Evolutionary conservation across 2,797 vertebrate genomes (phyloP).

Genomic region (Notolabrus celidotus): DNA sequence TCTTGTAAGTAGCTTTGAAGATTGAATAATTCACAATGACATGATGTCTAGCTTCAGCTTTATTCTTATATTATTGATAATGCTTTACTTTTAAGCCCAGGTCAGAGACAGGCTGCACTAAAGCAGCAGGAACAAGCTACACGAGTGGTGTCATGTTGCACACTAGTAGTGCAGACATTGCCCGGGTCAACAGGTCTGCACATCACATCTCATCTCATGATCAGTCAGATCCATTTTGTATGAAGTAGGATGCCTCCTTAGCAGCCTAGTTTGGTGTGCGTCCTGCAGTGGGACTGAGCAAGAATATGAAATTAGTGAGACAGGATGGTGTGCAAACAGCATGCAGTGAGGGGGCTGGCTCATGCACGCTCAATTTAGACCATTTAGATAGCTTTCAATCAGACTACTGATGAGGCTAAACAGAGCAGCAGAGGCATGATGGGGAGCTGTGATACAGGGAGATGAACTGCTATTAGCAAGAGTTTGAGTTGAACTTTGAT

Average conservation of each 20-base stretch:
- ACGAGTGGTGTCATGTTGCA: neutral
- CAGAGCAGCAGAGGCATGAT: constrained; percentile 2
- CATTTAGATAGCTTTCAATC: constrained; percentile 73
- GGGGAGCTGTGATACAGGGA: constrained; percentile 6
- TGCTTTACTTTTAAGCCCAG: neutral
- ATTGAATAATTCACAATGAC: neutral
- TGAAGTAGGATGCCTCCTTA: constrained; percentile 5
- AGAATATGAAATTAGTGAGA: constrained; percentile 41
- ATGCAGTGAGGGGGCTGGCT: constrained; percentile 19
- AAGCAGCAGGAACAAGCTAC: neutral
- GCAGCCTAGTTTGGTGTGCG: neutral
- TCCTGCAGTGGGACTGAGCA: constrained; percentile 22
- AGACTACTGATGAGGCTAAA: constrained; percentile 30
- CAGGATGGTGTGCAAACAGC: constrained; percentile 55
- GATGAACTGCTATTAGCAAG: constrained; percentile 24
- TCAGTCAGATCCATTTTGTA: neutral
- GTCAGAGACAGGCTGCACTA: too few relatives aligned
- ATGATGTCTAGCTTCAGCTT: neutral
- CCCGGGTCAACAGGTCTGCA: neutral
- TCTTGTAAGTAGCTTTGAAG: neutral
- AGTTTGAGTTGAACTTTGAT: constrained; percentile 36
- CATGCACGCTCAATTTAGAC: constrained; percentile 66
- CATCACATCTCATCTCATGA: constrained; percentile 1
- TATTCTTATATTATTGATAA: neutral
- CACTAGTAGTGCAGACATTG: neutral